Conservation (phyloP, 2,888 invertebrate genomes). For the Andrena marginata region DNA sequence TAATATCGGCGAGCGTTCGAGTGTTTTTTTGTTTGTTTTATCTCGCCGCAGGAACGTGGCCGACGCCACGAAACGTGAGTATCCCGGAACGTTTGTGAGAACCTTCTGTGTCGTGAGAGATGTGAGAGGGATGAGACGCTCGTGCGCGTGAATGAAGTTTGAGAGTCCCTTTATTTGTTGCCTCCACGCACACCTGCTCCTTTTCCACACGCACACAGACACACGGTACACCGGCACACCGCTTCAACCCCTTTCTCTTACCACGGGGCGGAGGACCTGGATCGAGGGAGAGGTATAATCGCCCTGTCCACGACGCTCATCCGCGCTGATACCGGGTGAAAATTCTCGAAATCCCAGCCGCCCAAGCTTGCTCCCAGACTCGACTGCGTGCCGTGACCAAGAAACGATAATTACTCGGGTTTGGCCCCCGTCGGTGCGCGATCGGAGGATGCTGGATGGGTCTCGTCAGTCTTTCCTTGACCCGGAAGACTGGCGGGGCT, state of each 20-base stretch:
- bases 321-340: background rate
- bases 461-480: constrained; percentile 6
- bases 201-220: constrained; percentile 8
- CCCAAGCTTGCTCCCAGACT: background rate
- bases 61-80: constrained; percentile 65
- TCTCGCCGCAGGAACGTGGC: constrained; percentile 17
- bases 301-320: background rate
- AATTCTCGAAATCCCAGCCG: background rate
- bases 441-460: background rate
- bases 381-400: background rate
- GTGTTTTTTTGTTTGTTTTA: constrained; percentile 62
- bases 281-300: background rate
- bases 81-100: constrained; percentile 48
- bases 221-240: background rate
- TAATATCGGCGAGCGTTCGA: constrained; percentile 63
- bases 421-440: background rate
- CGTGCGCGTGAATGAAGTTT: constrained; percentile 61
- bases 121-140: constrained; percentile 56
- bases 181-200: constrained; percentile 35
- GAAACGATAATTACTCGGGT: background rate
- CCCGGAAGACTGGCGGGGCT: constrained; percentile 10
- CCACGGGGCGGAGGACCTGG: background rate
- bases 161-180: constrained; percentile 38
- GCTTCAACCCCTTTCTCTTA: background rate
- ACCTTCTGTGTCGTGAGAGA: constrained; percentile 36